Percentiles rank a stretch among this genome's conserved stretches.
These are phyloP conservation scores for Drosophila grimshawi DNA, from an alignment of 1,140 invertebrate genomes.

Conservation along the genomic window DNA sequence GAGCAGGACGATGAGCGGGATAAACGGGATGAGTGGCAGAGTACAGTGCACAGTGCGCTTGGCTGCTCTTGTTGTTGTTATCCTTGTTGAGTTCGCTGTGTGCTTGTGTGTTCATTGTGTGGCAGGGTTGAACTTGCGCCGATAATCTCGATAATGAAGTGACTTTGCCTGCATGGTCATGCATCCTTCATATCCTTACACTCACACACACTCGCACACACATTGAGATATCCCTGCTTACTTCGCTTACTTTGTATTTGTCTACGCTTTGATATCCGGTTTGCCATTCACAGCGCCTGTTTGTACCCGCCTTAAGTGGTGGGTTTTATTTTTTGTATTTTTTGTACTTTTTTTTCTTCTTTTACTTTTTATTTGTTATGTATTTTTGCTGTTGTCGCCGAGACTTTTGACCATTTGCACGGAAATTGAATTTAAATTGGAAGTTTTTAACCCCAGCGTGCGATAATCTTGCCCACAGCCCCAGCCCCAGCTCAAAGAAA, in stretches of 20 bases:
- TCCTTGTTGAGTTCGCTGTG: conserved; percentile 22
- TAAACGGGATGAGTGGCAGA: conserved; percentile 20
- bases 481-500: conserved; percentile 9
- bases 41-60: neutral
- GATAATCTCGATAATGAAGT: conserved; percentile 83
- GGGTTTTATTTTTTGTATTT: conserved; percentile 61
- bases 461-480: conserved; percentile 71
- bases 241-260: conserved; percentile 34
- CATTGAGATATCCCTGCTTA: conserved; percentile 31
- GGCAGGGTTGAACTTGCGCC: conserved; percentile 76
- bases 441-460: conserved; percentile 79
- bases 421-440: conserved; percentile 83
- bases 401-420: conserved; percentile 82
- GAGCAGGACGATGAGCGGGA: neutral
- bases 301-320: conserved; percentile 70
- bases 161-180: conserved; percentile 77
- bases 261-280: conserved; percentile 77
- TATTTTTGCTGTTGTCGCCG: conserved; percentile 55
- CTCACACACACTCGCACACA: conserved; percentile 6
- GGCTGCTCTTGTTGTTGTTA: conserved; percentile 46
- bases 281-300: conserved; percentile 47
- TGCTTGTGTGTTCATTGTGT: conserved; percentile 24
- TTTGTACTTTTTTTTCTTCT: conserved; percentile 3
- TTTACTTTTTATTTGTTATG: conserved; percentile 27
- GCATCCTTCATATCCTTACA: conserved; percentile 61